Evolutionary conservation across 2,797 vertebrate species (phyloP).

Genomic region (Pseudopleuronectes americanus): DNA sequence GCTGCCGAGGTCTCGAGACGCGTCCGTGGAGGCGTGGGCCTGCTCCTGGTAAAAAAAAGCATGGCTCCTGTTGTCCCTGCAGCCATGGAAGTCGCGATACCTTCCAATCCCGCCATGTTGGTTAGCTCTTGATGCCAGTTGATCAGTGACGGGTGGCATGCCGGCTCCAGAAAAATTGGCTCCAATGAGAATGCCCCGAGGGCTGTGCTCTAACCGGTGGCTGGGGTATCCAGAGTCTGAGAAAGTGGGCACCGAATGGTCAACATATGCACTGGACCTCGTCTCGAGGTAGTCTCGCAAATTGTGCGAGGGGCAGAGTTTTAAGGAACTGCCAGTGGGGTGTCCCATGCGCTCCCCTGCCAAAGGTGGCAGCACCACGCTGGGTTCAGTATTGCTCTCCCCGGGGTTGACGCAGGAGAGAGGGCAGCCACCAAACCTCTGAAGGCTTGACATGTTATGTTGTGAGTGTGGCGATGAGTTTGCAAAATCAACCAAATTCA

Average conservation of each 20-base stretch:
- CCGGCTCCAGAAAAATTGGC: constrained; percentile 82
- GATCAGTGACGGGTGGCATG: constrained; percentile 85
- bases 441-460: constrained; percentile 76
- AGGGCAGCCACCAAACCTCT: constrained; percentile 82
- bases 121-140: constrained; percentile 80
- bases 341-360: constrained; percentile 75
- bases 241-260: constrained; percentile 83
- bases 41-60: constrained; percentile 85
- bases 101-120: constrained; percentile 82
- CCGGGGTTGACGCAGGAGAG: constrained; percentile 80
- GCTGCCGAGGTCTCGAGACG: constrained; percentile 74
- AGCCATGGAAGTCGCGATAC: constrained; percentile 82
- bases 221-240: constrained; percentile 84
- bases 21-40: constrained; percentile 82
- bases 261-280: constrained; percentile 86
- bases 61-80: constrained; percentile 81
- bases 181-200: constrained; percentile 85
- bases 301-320: constrained; percentile 82
- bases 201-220: constrained; percentile 83
- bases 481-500: constrained; percentile 75
- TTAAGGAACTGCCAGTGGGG: constrained; percentile 80
- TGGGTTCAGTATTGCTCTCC: constrained; percentile 81
- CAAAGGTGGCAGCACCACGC: constrained; percentile 80
- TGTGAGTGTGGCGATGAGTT: constrained; percentile 77
- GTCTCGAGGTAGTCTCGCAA: constrained; percentile 85